These are phyloP conservation scores for Cynopterus sphinx DNA, from an alignment of 2,797 vertebrate species.

Conservation along the genomic window DNA sequence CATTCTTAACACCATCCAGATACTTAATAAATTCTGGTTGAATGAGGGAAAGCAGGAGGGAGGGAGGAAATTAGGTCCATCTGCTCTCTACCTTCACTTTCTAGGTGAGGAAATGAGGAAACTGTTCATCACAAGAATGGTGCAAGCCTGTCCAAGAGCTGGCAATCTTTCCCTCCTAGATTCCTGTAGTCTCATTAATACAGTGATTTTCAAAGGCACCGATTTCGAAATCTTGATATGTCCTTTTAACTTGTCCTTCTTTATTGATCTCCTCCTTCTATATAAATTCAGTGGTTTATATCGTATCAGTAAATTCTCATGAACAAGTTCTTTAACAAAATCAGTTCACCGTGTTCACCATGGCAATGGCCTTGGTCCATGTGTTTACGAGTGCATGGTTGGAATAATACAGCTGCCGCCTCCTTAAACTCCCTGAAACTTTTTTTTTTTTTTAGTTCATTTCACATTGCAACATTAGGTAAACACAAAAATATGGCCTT, in stretches of 20 bases:
- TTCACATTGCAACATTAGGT: not conserved
- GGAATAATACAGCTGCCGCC: not conserved
- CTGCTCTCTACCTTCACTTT: not conserved
- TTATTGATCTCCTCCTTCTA: not conserved
- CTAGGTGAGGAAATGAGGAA: not conserved
- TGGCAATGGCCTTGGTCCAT: too few species aligned
- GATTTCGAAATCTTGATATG: not conserved
- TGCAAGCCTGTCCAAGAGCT: not conserved
- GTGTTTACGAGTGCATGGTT: not conserved
- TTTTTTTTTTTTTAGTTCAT: not conserved
- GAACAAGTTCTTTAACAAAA: not conserved
- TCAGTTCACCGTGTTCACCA: not conserved
- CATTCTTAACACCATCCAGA: too few species aligned
- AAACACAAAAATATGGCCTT: not conserved
- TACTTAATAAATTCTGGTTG: too few species aligned
- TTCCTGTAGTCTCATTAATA: not conserved
- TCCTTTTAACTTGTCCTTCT: not conserved
- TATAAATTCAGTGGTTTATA: not conserved
- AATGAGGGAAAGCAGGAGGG: too few species aligned
- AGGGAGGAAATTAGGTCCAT: not conserved
- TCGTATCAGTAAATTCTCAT: not conserved
- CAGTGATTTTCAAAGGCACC: not conserved
- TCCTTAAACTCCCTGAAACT: not conserved
- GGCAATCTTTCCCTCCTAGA: not conserved
- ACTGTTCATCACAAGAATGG: not conserved